Conservation (phyloP, 2,113 vertebrate genomes). For the Neotoma lepida region DNA sequence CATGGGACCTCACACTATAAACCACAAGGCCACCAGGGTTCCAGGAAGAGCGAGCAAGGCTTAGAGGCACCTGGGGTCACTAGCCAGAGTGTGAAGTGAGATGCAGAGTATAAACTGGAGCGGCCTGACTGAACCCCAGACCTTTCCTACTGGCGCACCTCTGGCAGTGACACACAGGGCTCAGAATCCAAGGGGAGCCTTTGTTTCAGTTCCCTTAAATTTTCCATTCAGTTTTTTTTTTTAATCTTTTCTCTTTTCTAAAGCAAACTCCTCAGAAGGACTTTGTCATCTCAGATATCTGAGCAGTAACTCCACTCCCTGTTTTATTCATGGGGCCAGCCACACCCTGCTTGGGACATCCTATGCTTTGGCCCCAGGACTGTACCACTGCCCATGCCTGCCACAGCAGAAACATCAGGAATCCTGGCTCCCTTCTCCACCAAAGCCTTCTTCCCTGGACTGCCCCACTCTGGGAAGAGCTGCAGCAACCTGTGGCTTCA, state of each 20-base stretch:
- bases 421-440: not conserved
- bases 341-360: not conserved
- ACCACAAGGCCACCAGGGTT: not conserved
- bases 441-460: not conserved
- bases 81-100: not conserved
- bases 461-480: not conserved
- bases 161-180: conserved; percentile 10
- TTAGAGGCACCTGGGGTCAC: not conserved
- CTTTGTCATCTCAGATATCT: conserved; percentile 56
- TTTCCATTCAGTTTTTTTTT: conserved; percentile 59
- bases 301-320: conserved; percentile 57
- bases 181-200: conserved; percentile 44
- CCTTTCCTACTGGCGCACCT: conserved; percentile 27
- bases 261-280: conserved; percentile 65
- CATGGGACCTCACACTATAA: not conserved
- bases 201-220: conserved; percentile 67
- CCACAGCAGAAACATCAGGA: not conserved
- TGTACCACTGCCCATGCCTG: not conserved
- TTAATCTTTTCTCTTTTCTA: conserved; percentile 63
- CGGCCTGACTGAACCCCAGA: not conserved
- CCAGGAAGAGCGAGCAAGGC: not conserved
- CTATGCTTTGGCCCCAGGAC: not conserved
- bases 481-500: not conserved
- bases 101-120: not conserved
- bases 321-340: not conserved